Evolutionary conservation across 2,888 invertebrate species (phyloP), one percentile per base, ranked within the genome.

Genomic region (Ecdyonurus torrentis): DNA sequence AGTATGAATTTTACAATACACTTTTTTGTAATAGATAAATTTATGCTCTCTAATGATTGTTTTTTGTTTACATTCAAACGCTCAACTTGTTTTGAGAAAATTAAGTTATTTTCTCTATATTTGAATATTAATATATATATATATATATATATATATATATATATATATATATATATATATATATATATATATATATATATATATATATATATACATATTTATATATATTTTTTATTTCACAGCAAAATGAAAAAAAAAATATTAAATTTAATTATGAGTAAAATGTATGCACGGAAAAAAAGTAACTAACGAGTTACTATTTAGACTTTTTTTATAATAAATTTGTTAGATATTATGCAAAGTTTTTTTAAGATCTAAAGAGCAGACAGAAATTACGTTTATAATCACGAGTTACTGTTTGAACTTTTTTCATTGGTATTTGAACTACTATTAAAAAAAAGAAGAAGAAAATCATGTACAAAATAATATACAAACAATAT

Each of bases 131-230:
- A 61, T 37, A 58, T 61, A 61, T 37, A 61, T 61, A 61, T 37
- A 61, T 61, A 61, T 37, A 61, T 61, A 61, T 25, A 61, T 61
- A 61, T 25, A 61, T 61, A 61, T 25, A 61, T 61, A 61, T 25
- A 61, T 61, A 61, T 25, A 61, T 61, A 61, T 25, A 61, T 61
- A 61, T 25, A 61, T 60, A 37, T 37, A 37, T 37, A 37, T 37
- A 37, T 37, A 37, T 37, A 37, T 37, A 37, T 37, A 37, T 37
- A 61, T 25, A 61, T 61, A 61, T 25, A 61, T 61, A 61, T 25
- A 61, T 61, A 61, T 53, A 61, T 61, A 61, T 24, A 61, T 58
- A 23, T 18, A 37, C 37, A 37, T 37, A 37, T 10, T 10, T 37
- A 37, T 37, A 37, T 37, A 37, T 37, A 37, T 5, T 60, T 20